These are phyloP conservation scores for Andrena bicolor DNA, from an alignment of 2,888 invertebrate genomes.

Conservation along the genomic window DNA sequence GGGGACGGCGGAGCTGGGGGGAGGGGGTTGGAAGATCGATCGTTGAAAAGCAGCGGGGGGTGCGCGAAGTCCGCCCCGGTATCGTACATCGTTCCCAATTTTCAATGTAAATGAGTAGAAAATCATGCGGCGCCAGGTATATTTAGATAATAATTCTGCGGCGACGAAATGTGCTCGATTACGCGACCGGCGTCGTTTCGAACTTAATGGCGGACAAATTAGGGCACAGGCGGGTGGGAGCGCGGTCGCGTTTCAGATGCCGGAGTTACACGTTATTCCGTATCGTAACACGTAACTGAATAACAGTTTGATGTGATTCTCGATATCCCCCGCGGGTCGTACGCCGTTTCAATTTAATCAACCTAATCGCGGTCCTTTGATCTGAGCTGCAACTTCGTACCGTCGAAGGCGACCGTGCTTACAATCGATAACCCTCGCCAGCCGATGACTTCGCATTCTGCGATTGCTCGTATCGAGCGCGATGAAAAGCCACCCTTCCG, in stretches of 20 bases:
- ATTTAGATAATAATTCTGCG: conserved; percentile 39
- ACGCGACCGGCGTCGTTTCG: neutral
- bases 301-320: conserved; percentile 31
- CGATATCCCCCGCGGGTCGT: conserved; percentile 2
- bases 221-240: neutral
- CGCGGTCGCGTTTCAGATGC: neutral
- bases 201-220: conserved; percentile 33
- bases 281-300: conserved; percentile 22
- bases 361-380: conserved; percentile 25
- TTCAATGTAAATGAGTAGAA: conserved; percentile 46
- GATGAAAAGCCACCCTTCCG: neutral
- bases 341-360: conserved; percentile 22
- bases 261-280: conserved; percentile 11
- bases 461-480: neutral
- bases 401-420: neutral
- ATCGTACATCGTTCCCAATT: conserved; percentile 60
- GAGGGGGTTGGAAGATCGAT: conserved; percentile 47
- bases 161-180: conserved; percentile 39
- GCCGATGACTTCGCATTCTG: neutral
- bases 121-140: conserved; percentile 24
- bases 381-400: neutral
- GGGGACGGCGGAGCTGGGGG: too few relatives aligned
- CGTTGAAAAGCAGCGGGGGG: neutral
- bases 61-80: neutral
- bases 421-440: conserved; percentile 14